These are phyloP conservation scores for Limenitis camilla DNA, from an alignment of 2,888 invertebrate genomes.

Conservation along the genomic window DNA sequence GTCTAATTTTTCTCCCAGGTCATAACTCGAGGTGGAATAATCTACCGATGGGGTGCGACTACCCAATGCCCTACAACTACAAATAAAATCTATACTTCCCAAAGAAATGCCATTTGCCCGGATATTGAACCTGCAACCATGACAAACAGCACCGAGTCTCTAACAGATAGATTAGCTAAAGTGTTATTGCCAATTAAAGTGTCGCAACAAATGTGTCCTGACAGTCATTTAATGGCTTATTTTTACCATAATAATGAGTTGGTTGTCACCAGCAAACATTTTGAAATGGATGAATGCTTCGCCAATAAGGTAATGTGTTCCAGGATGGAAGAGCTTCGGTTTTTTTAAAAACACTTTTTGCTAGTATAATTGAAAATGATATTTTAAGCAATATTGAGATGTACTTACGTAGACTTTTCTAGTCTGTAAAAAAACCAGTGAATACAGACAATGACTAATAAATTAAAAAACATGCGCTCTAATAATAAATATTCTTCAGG, in stretches of 20 bases:
- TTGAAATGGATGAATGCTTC: conserved; percentile 74
- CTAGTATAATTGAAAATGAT: no score
- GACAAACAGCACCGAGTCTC: conserved; percentile 16
- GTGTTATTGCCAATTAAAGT: conserved; percentile 61
- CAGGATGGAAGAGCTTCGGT: background rate
- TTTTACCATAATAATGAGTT: conserved; percentile 73
- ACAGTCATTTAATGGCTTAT: conserved; percentile 70
- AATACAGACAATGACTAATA: no score
- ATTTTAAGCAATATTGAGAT: no score
- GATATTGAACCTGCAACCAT: background rate
- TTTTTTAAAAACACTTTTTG: no score
- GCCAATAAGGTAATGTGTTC: conserved; percentile 67
- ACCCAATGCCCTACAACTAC: conserved; percentile 57
- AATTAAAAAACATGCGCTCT: no score
- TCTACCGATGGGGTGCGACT: conserved; percentile 66
- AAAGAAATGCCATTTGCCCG: conserved; percentile 41
- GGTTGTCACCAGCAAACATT: conserved; percentile 70
- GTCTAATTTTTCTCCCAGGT: conserved; percentile 39
- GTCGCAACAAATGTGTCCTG: conserved; percentile 68
- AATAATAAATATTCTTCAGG: no score
- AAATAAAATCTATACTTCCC: conserved; percentile 39
- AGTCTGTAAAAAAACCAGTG: no score
- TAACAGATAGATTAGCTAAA: conserved; percentile 32
- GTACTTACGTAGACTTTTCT: no score
- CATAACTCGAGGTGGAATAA: conserved; percentile 60